phyloP scores from a whole-genome alignment of 1,140 invertebrate species.

The Calliphora vicina region DNA sequence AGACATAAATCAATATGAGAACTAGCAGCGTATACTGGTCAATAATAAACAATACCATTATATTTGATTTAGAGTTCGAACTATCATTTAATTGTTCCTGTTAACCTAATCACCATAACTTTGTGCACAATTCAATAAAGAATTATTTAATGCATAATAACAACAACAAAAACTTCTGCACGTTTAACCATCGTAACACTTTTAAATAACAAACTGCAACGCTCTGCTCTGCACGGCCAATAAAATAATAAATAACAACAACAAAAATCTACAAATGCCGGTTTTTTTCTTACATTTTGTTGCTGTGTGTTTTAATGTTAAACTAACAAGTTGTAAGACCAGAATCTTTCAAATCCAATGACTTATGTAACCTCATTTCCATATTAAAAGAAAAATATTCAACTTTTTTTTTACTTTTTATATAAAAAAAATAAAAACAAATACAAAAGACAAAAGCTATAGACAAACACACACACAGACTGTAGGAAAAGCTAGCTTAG shows the following conservation, averaged over 20 bases:
- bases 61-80: background rate
- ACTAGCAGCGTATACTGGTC: too few species aligned
- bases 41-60: background rate
- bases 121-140: background rate
- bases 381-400: background rate
- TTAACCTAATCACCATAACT: background rate
- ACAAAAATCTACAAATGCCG: background rate
- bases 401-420: background rate
- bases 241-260: too few species aligned
- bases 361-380: slow-evolving; percentile 33
- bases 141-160: background rate
- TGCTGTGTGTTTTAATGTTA: background rate
- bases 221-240: background rate
- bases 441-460: background rate
- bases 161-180: background rate
- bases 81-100: background rate
- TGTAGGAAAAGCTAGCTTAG: background rate
- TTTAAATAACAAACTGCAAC: background rate
- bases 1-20: background rate
- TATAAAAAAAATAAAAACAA: background rate
- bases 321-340: slow-evolving; percentile 15
- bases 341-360: slow-evolving; percentile 23
- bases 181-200: background rate
- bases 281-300: background rate
- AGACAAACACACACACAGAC: background rate